Conservation (phyloP, 1,140 invertebrate species). For the Galleria mellonella region DNA sequence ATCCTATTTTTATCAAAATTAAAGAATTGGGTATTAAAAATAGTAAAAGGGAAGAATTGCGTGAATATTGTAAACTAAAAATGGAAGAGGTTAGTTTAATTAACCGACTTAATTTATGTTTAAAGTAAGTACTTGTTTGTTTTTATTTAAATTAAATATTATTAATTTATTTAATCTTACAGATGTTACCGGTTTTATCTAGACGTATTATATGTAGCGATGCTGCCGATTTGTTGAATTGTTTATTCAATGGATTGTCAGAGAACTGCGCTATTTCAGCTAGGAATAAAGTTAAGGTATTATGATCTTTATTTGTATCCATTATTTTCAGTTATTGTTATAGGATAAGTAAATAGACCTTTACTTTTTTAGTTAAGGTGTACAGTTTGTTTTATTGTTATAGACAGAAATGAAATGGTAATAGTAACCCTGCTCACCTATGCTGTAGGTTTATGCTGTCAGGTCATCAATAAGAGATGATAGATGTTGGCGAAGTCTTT, state of each 20-base stretch:
- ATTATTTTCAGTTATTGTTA: too few species aligned
- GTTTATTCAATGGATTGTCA: slow-evolving; percentile 42
- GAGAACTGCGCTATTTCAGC: slow-evolving; percentile 17
- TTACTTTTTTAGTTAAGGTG: too few species aligned
- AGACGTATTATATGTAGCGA: slow-evolving; percentile 36
- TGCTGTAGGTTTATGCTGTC: too few species aligned
- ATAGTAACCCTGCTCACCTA: too few species aligned
- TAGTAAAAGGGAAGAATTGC: slow-evolving; percentile 36
- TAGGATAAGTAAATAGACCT: too few species aligned
- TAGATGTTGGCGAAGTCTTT: too few species aligned
- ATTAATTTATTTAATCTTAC: slow-evolving; percentile 2
- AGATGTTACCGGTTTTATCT: slow-evolving; percentile 38
- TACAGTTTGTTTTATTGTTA: too few species aligned
- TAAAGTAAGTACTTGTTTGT: not conserved
- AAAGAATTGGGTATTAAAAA: slow-evolving; percentile 36
- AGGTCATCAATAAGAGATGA: too few species aligned
- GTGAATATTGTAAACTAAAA: slow-evolving; percentile 39
- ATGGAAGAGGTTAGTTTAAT: slow-evolving; percentile 28
- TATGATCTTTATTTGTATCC: not conserved
- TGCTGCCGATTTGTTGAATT: slow-evolving; percentile 36
- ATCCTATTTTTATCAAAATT: slow-evolving; percentile 32
- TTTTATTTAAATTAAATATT: slow-evolving; percentile 2
- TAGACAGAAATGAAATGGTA: too few species aligned
- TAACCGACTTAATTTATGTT: not conserved
- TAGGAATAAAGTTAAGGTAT: slow-evolving; percentile 42